Evolutionary conservation across 2,113 vertebrate genomes (phyloP).

Genomic region (Oncorhynchus keta): DNA sequence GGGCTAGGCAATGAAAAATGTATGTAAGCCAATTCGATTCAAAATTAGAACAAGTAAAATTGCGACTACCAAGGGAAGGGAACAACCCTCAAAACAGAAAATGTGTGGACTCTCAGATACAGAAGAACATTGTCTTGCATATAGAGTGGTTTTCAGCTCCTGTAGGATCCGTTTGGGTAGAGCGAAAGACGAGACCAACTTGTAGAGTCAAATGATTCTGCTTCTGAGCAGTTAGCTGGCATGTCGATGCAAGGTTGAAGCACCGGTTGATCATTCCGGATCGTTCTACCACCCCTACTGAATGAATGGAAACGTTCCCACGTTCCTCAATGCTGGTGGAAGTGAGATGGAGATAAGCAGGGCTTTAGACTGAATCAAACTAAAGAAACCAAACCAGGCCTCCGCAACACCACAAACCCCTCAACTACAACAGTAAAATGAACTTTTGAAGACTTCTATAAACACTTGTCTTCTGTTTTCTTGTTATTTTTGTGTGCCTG

Average conservation of each 20-base stretch:
- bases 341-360: constrained; percentile 39
- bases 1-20: neutral
- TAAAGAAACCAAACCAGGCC: constrained; percentile 18
- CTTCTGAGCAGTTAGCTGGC: constrained; percentile 16
- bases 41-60: neutral
- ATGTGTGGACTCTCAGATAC: neutral
- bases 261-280: constrained; percentile 51
- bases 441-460: neutral
- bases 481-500: constrained; percentile 4
- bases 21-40: too few species aligned
- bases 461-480: constrained; percentile 9
- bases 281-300: constrained; percentile 43
- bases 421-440: neutral
- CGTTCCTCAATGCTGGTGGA: constrained; percentile 48
- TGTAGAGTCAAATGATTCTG: constrained; percentile 30
- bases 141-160: neutral
- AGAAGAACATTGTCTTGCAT: neutral
- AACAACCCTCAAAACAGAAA: neutral
- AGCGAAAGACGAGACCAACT: neutral
- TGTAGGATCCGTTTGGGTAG: neutral
- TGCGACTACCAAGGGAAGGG: neutral
- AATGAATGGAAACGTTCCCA: constrained; percentile 53
- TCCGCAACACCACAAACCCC: constrained; percentile 3
- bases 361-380: constrained; percentile 18
- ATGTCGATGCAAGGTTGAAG: constrained; percentile 34